Base-by-base conservation (phyloP, 2,797 vertebrate genomes). In the Pachyuromys duprasi region DNA sequence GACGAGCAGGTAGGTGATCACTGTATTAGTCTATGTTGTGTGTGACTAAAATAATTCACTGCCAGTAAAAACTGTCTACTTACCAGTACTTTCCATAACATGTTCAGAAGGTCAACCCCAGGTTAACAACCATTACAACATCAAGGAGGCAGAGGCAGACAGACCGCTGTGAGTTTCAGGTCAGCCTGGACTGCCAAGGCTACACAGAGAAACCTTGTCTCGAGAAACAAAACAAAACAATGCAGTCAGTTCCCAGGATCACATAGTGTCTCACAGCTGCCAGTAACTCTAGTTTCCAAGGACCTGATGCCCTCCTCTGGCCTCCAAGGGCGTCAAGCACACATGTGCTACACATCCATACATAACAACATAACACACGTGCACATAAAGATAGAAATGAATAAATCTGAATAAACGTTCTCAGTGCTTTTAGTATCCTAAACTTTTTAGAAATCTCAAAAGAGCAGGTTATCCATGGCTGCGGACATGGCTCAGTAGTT, bases 1-100 rank as follows among this genome's bases (percentile, higher is more conserved):
- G 13, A 24, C 17, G 13, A 87, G 36, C 39, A 2, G 31, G 55
- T 11, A 13, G 22, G 67, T 60, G 33, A 24, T 57, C 62, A 0
- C 14, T 80, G 14, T 60, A 33, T 57, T n/a, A 28, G 36, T 82
- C 24, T 91, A 39, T 93, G 72, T 75, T n/a, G 60, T 24, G 3
- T 62, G 31, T 62, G 49, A 78, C 82, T 93, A 33, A 74, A 90
- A 69, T 93, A 91, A 87, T 86, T 86, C n/a, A 39, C 57, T 80
- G 83, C 53, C 28, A 3, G 39, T 24, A 3, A 60, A 87, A 83
- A 31, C 86, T 93, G 31, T 26, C 39, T 86, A 49, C 67, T 28
- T 89, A 57, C n/a, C 13, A 26, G 15, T 6, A 8, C 80, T 84
- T 69, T 82, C 67, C 81, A 6, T 7, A 86, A 69, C 53, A 67